Evolutionary conservation across 2,797 vertebrate species (phyloP).

Genomic region (Sebastes nivosus): DNA sequence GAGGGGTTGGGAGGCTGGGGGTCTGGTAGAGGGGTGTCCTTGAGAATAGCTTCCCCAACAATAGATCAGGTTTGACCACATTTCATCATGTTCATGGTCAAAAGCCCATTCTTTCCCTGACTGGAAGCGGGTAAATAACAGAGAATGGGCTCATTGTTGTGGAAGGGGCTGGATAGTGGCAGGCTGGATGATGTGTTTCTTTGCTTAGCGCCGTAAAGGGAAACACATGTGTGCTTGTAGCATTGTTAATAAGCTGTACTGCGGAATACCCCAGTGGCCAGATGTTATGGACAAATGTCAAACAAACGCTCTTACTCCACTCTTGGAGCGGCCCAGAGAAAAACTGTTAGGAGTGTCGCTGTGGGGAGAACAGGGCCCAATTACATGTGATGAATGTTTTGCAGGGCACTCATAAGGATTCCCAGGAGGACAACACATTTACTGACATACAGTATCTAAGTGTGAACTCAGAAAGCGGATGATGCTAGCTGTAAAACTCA

Average conservation of each 20-base stretch:
- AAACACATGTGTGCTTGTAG: slow-evolving; percentile 87
- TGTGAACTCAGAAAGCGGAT: slow-evolving; percentile 42
- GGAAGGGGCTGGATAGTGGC: slow-evolving; percentile 79
- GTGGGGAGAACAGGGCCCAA: slow-evolving; percentile 62
- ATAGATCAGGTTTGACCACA: slow-evolving; percentile 78
- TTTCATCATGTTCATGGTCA: slow-evolving; percentile 76
- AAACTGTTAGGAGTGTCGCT: slow-evolving; percentile 61
- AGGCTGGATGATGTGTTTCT: slow-evolving; percentile 82
- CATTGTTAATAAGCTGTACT: slow-evolving; percentile 84
- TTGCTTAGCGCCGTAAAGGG: slow-evolving; percentile 78
- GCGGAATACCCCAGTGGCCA: slow-evolving; percentile 80
- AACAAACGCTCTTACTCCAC: slow-evolving; percentile 82
- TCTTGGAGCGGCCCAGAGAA: slow-evolving; percentile 59
- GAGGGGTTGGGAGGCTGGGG: slow-evolving; percentile 18
- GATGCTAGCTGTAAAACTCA: slow-evolving; percentile 29
- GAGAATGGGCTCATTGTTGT: slow-evolving; percentile 86
- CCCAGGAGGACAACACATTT: slow-evolving; percentile 40
- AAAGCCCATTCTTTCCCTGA: slow-evolving; percentile 75
- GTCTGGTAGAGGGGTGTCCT: slow-evolving; percentile 35
- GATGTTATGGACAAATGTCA: slow-evolving; percentile 87
- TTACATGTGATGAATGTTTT: slow-evolving; percentile 68
- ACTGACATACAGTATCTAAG: slow-evolving; percentile 32
- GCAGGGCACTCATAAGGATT: slow-evolving; percentile 44
- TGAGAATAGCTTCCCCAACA: slow-evolving; percentile 65
- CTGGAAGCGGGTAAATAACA: slow-evolving; percentile 78